Evolutionary conservation across 2,113 vertebrate species (phyloP).

Genomic region (Octodon degus): DNA sequence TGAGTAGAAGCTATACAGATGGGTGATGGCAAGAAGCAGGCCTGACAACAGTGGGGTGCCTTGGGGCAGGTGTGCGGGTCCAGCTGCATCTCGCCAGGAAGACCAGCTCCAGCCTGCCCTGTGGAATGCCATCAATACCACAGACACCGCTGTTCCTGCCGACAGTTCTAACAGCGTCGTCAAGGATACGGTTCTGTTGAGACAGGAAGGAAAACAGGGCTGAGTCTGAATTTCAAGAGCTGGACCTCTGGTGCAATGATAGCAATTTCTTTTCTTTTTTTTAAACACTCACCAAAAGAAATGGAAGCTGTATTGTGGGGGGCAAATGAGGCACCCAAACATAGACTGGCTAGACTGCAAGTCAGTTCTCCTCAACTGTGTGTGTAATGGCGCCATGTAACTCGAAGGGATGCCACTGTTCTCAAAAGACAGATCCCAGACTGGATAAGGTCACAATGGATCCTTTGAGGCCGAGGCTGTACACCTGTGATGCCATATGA

Average conservation of each 20-base stretch:
- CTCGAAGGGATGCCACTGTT: slow-evolving; percentile 28
- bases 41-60: background rate
- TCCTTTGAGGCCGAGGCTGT: slow-evolving; percentile 72
- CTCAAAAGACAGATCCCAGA: slow-evolving; percentile 67
- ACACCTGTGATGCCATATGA: slow-evolving; percentile 77
- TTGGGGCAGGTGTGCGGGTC: slow-evolving; percentile 9
- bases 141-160: slow-evolving; percentile 27
- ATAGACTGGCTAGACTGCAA: slow-evolving; percentile 41
- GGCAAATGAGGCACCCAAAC: slow-evolving; percentile 48
- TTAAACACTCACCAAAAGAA: slow-evolving; percentile 54
- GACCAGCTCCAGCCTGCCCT: slow-evolving; percentile 61
- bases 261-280: slow-evolving; percentile 19
- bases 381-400: background rate
- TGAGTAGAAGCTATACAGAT: slow-evolving; percentile 38
- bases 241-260: background rate
- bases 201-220: slow-evolving; percentile 53
- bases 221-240: slow-evolving; percentile 65
- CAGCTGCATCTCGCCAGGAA: slow-evolving; percentile 59
- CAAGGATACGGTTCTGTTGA: slow-evolving; percentile 74
- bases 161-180: slow-evolving; percentile 50
- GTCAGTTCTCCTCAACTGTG: background rate
- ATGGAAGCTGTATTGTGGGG: background rate
- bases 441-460: slow-evolving; percentile 80
- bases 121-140: slow-evolving; percentile 65
- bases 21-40: background rate